Conservation (phyloP, 2,113 vertebrate species). For the Ictalurus furcatus region DNA sequence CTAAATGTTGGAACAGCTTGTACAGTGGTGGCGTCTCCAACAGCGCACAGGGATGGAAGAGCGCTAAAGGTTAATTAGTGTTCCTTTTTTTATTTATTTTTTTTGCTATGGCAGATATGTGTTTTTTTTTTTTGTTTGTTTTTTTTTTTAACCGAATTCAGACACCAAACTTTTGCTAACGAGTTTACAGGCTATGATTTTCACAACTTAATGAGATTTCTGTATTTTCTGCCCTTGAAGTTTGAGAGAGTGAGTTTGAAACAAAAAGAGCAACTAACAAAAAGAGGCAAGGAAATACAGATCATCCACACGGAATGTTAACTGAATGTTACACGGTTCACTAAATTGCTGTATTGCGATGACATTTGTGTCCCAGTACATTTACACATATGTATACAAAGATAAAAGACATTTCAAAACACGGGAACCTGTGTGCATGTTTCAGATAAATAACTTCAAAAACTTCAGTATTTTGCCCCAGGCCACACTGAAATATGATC, state of each 20-base stretch:
- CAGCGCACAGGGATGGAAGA: background rate
- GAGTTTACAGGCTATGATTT: background rate
- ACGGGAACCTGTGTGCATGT: background rate
- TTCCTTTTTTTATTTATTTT: no score
- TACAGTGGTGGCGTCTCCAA: background rate
- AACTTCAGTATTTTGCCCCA: background rate
- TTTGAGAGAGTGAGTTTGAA: background rate
- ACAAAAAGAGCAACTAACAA: background rate
- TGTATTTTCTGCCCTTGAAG: background rate
- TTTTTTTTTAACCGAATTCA: background rate
- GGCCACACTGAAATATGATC: background rate
- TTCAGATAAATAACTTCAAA: background rate
- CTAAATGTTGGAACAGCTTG: slow-evolving; percentile 4
- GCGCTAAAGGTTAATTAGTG: slow-evolving; percentile 3
- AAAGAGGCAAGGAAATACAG: background rate
- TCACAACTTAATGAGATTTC: background rate
- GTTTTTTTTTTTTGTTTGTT: no score
- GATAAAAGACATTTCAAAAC: background rate
- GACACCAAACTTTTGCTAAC: background rate
- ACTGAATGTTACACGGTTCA: background rate
- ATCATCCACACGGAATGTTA: background rate
- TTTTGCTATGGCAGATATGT: background rate
- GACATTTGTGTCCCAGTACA: background rate
- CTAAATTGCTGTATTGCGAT: background rate
- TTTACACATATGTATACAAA: background rate